A percentile compares a stretch with the other conserved stretches of the same genome.
Conservation (phyloP, 1,140 invertebrate species). For the Brachionus sp. region DNA sequence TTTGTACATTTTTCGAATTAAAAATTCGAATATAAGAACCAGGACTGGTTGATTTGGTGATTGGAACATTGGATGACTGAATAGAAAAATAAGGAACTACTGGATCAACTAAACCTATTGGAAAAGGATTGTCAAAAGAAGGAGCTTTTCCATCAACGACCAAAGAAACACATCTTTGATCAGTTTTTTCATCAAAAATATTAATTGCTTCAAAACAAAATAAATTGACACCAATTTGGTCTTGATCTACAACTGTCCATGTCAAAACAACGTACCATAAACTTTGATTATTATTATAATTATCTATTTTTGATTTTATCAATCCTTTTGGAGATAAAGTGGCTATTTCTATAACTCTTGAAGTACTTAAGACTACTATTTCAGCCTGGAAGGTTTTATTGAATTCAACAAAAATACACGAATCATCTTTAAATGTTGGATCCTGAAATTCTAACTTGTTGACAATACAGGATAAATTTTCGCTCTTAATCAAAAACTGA, state of each 20-base stretch:
- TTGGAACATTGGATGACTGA: neutral
- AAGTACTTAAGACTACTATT: neutral
- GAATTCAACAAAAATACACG: neutral
- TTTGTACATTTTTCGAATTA: neutral
- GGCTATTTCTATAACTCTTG: neutral
- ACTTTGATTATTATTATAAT: neutral
- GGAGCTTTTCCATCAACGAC: neutral
- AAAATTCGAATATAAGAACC: neutral
- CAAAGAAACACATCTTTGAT: neutral
- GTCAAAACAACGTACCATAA: neutral
- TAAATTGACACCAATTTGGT: neutral
- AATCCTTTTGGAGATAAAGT: neutral
- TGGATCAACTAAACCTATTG: neutral
- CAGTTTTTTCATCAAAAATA: neutral
- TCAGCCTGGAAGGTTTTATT: neutral
- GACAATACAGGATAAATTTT: neutral
- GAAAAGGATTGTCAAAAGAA: neutral
- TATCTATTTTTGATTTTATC: neutral
- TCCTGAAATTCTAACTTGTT: neutral
- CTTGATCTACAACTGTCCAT: neutral
- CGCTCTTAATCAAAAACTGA: constrained; percentile 4
- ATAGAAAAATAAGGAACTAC: neutral
- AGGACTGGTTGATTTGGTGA: neutral
- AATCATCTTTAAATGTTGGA: neutral
- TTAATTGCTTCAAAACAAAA: constrained; percentile 14